These are phyloP conservation scores for Tetragonula clypearis DNA, from an alignment of 1,140 invertebrate species.

Conservation along the genomic window DNA sequence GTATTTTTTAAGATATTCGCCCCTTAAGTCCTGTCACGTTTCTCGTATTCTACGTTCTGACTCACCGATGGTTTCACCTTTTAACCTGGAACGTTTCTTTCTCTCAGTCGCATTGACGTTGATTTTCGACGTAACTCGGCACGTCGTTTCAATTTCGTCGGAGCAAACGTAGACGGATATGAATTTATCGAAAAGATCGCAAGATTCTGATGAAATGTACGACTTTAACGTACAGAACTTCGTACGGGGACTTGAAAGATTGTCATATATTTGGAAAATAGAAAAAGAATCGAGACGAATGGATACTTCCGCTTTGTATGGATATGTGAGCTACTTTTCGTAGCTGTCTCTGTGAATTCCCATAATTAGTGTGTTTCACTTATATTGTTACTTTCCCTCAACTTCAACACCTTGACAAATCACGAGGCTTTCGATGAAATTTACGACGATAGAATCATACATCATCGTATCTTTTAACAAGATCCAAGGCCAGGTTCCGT, in stretches of 20 bases:
- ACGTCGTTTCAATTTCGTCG: no score
- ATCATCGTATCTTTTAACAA: conserved; percentile 48
- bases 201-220: no score
- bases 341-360: no score
- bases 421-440: background rate
- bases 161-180: no score
- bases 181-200: no score
- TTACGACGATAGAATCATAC: conserved; percentile 10
- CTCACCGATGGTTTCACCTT: background rate
- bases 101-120: background rate
- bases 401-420: background rate
- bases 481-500: conserved; percentile 49
- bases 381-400: background rate
- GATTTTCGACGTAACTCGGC: background rate
- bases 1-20: conserved; percentile 81
- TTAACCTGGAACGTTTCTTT: background rate
- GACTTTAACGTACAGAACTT: no score
- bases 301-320: no score
- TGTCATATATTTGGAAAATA: no score
- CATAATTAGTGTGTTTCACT: no score
- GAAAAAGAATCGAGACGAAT: no score
- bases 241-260: no score
- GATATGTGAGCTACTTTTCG: no score
- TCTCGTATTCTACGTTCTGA: conserved; percentile 58
- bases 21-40: conserved; percentile 80